Conservation (phyloP, 2,888 invertebrate species). For the Drosophila pseudotakahashii region DNA sequence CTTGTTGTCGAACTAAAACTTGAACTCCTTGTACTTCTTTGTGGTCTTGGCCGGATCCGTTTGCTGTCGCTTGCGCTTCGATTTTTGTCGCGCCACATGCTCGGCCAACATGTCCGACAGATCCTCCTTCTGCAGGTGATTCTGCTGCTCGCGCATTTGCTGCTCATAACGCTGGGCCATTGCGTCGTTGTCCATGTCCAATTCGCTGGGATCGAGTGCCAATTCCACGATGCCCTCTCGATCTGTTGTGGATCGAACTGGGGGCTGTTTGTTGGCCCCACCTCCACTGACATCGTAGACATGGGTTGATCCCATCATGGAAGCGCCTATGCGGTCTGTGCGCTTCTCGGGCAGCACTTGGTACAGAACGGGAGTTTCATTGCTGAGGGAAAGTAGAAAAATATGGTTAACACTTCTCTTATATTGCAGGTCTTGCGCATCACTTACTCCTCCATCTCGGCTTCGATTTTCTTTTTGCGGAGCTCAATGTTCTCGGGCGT, state of each 20-base stretch:
- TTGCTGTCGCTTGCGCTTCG: constrained; percentile 95
- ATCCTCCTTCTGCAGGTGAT: constrained; percentile 95
- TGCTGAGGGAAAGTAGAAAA: constrained; percentile 85
- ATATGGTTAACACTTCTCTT: background rate
- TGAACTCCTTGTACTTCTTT: constrained; percentile 99
- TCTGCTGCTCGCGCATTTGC: constrained; percentile 96
- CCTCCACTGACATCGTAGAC: constrained; percentile 96
- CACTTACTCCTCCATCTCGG: constrained; percentile 95
- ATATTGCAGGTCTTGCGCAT: background rate
- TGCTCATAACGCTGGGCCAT: constrained; percentile 98
- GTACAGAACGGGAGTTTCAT: constrained; percentile 97
- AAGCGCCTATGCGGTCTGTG: constrained; percentile 93
- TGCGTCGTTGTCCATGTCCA: constrained; percentile 97
- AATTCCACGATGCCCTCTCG: constrained; percentile 93
- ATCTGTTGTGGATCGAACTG: constrained; percentile 84
- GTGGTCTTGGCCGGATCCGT: constrained; percentile 94
- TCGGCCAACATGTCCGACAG: constrained; percentile 99
- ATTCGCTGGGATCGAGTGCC: constrained; percentile 97
- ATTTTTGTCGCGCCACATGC: constrained; percentile 98
- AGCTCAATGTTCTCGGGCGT: constrained; percentile 99
- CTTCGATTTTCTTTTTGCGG: constrained; percentile 97
- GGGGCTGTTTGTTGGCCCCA: constrained; percentile 85
- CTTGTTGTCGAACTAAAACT: constrained; percentile 88
- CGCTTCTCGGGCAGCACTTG: constrained; percentile 98
- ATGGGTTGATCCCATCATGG: constrained; percentile 99